Evolutionary conservation across 2,797 vertebrate species (phyloP).

Genomic region (Oryzias sinensis): DNA sequence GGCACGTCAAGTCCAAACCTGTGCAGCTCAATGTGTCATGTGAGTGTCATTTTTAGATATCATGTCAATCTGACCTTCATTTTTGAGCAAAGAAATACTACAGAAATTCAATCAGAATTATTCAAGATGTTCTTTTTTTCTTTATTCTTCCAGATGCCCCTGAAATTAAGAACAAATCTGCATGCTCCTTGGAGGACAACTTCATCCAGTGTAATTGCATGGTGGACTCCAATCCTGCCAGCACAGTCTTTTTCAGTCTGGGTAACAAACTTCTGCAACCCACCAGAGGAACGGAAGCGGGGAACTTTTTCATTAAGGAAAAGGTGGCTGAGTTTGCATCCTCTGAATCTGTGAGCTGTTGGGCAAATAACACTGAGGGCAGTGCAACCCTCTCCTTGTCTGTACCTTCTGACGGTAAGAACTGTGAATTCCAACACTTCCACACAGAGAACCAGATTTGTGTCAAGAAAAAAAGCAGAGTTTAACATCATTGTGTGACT

Average conservation of each 20-base stretch:
- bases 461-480: neutral
- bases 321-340: slow-evolving; percentile 27
- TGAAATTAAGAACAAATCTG: slow-evolving; percentile 56
- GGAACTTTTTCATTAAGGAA: slow-evolving; percentile 41
- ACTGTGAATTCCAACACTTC: neutral
- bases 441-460: neutral
- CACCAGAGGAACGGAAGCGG: slow-evolving; percentile 31
- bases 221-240: slow-evolving; percentile 62
- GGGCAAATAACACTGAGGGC: slow-evolving; percentile 64
- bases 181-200: slow-evolving; percentile 44
- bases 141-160: slow-evolving; percentile 58
- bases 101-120: too few relatives aligned
- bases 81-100: too few relatives aligned
- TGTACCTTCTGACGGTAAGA: slow-evolving; percentile 45
- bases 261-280: slow-evolving; percentile 30
- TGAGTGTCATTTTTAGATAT: slow-evolving; percentile 37
- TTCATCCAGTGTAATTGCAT: slow-evolving; percentile 60
- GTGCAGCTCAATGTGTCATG: slow-evolving; percentile 54
- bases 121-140: neutral
- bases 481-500: slow-evolving; percentile 3
- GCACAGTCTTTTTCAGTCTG: slow-evolving; percentile 51
- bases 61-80: too few relatives aligned
- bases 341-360: slow-evolving; percentile 47
- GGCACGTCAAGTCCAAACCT: slow-evolving; percentile 41
- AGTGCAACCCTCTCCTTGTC: slow-evolving; percentile 22